Percentiles rank a stretch among this genome's conserved stretches.
Evolutionary conservation across 2,113 vertebrate species (phyloP).

Genomic region (Ceyx margarethae): DNA sequence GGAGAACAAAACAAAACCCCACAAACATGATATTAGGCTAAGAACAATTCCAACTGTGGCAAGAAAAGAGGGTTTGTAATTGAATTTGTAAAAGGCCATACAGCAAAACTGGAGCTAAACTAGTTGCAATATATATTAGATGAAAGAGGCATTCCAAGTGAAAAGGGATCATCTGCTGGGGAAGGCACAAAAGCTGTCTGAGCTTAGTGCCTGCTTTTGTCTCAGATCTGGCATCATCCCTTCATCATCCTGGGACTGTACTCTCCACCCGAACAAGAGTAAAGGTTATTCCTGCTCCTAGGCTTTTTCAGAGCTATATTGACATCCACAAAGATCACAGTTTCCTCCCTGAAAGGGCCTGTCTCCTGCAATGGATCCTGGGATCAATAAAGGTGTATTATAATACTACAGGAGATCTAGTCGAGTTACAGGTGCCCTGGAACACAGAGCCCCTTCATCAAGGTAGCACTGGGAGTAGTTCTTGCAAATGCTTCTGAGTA

Average conservation of each 20-base stretch:
- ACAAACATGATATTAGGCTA: background rate
- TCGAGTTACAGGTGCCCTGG: background rate
- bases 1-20: slow-evolving; percentile 29
- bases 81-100: background rate
- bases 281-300: background rate
- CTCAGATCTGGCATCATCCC: background rate
- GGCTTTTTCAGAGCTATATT: background rate
- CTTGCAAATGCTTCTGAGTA: background rate
- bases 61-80: slow-evolving; percentile 49
- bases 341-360: background rate
- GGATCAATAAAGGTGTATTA: rapidly evolving
- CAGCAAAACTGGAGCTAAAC: slow-evolving; percentile 23
- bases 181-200: rapidly evolving
- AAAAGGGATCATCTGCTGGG: background rate
- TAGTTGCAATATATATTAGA: background rate
- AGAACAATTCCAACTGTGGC: slow-evolving; percentile 7
- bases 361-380: background rate
- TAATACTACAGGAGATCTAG: background rate
- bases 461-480: background rate
- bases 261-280: background rate
- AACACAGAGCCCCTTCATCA: background rate
- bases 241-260: rapidly evolving
- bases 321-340: rapidly evolving
- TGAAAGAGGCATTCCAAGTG: background rate
- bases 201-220: background rate